Evolutionary conservation across 2,113 vertebrate species (phyloP).

Genomic region (Anolis carolinensis): DNA sequence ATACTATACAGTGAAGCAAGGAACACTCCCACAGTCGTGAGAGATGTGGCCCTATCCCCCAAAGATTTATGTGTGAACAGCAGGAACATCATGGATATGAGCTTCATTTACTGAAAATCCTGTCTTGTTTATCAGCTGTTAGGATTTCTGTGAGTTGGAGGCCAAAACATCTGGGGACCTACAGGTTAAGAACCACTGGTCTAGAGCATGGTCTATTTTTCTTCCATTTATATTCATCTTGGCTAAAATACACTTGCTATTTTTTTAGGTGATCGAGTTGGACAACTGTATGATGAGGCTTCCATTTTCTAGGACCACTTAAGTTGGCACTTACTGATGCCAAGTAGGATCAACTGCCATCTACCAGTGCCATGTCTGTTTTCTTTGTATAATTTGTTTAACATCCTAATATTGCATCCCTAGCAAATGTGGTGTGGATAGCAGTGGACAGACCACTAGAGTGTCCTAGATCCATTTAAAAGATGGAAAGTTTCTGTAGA

Average conservation of each 20-base stretch:
- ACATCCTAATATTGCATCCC: conserved; percentile 9
- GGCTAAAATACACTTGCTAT: conserved; percentile 20
- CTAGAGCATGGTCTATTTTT: not conserved
- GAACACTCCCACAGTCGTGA: not conserved
- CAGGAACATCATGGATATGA: not conserved
- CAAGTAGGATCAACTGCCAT: conserved; percentile 16
- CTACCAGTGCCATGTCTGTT: conserved; percentile 30
- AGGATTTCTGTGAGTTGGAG: too few species aligned
- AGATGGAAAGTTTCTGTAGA: conserved; percentile 42
- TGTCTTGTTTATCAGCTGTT: not conserved
- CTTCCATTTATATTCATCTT: not conserved
- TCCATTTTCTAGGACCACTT: not conserved
- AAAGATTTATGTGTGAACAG: not conserved
- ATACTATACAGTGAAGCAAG: not conserved
- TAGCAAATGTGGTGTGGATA: not conserved
- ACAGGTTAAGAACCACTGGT: too few species aligned
- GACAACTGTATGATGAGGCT: conserved; percentile 19
- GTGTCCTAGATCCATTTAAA: conserved; percentile 32
- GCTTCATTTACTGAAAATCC: not conserved
- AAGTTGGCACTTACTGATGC: conserved; percentile 20
- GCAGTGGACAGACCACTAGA: conserved; percentile 17
- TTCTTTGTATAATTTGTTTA: conserved; percentile 44
- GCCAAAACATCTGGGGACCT: too few species aligned
- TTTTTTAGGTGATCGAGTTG: not conserved
- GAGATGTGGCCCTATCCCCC: not conserved